A percentile compares a stretch with the other conserved stretches of the same genome.
These are phyloP conservation scores for Hydrolagus affinis DNA, from an alignment of 2,113 vertebrate species.

Conservation along the genomic window DNA sequence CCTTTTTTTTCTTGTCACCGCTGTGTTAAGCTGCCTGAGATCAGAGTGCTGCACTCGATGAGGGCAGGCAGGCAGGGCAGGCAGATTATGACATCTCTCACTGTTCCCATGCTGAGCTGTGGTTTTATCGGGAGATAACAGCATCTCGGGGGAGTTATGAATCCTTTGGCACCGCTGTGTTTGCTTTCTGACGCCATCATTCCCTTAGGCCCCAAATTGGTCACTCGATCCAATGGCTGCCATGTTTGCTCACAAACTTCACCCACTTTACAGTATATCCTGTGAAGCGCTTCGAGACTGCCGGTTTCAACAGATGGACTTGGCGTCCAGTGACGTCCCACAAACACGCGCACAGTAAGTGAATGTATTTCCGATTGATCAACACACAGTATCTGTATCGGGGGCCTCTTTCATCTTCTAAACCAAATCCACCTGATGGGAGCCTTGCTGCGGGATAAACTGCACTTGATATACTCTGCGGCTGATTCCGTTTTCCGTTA, in stretches of 20 bases:
- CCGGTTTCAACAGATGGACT: no score
- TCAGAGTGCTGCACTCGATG: neutral
- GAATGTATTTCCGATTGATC: neutral
- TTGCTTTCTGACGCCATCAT: conserved; percentile 11
- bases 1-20: neutral
- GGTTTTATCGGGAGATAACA: neutral
- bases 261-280: neutral
- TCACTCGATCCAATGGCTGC: neutral
- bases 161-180: neutral
- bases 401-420: neutral
- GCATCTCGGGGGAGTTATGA: neutral
- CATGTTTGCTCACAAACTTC: neutral
- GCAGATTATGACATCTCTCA: neutral
- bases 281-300: neutral
- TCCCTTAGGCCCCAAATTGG: conserved; percentile 11
- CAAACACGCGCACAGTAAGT: neutral
- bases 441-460: no score
- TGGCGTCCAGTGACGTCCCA: no score
- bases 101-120: conserved; percentile 10
- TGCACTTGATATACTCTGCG: neutral
- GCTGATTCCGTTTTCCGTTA: neutral
- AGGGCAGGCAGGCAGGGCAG: neutral
- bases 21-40: neutral
- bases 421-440: conserved; percentile 3
- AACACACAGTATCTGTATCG: neutral